Percentiles rank a stretch among this genome's conserved stretches.
These are phyloP conservation scores for Matsumurasca onukii DNA, from an alignment of 1,140 invertebrate genomes.

Conservation along the genomic window DNA sequence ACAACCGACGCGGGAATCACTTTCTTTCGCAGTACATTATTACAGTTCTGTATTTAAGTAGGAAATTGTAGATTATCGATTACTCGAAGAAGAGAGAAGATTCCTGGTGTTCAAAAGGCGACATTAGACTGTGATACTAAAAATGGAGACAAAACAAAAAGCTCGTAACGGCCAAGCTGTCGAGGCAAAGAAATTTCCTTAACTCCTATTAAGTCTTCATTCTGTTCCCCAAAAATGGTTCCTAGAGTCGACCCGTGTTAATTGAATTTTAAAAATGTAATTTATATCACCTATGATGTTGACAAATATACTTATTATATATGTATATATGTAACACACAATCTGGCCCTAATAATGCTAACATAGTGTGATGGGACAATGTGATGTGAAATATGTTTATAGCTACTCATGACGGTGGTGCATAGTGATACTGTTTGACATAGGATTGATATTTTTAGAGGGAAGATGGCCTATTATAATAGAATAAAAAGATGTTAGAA, in stretches of 20 bases:
- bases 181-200: neutral
- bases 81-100: neutral
- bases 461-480: conserved; percentile 27
- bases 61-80: neutral
- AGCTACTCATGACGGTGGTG: conserved; percentile 10
- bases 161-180: neutral
- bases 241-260: conserved; percentile 17
- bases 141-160: neutral
- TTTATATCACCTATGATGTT: conserved; percentile 12
- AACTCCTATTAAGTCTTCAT: neutral
- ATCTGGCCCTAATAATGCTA: conserved; percentile 1
- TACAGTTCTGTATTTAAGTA: neutral
- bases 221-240: conserved; percentile 19
- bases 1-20: neutral
- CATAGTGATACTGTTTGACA: conserved; percentile 21
- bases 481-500: conserved; percentile 14
- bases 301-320: conserved; percentile 10
- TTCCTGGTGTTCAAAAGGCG: neutral
- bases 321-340: conserved; percentile 12
- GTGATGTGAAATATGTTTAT: conserved; percentile 6
- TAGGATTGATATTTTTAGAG: conserved; percentile 23
- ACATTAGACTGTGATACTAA: neutral
- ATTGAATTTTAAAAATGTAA: conserved; percentile 6
- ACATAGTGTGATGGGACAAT: conserved; percentile 17
- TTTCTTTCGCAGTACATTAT: neutral